phyloP scores from a whole-genome alignment of 2,888 invertebrate species.

The Choreutis nemorana region DNA sequence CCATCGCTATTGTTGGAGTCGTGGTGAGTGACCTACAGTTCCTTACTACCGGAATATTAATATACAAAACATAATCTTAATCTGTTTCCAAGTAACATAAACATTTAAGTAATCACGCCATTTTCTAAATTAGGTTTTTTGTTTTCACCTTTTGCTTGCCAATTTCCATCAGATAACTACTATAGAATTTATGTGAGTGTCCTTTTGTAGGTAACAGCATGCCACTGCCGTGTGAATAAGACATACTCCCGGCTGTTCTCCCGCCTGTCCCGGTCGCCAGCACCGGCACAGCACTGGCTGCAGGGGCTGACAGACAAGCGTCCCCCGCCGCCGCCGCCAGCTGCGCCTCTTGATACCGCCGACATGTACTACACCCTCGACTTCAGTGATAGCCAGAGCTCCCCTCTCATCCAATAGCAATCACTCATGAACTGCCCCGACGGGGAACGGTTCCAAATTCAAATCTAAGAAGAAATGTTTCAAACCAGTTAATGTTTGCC shows the following conservation, averaged over 20 bases:
- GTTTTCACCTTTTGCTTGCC: no score
- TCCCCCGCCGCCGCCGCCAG: conserved; percentile 25
- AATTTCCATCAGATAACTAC: not conserved
- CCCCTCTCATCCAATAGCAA: conserved; percentile 77
- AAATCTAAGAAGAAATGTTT: conserved; percentile 26
- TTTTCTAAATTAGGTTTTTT: no score
- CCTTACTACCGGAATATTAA: not conserved
- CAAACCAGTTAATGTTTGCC: not conserved
- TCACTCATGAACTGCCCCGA: conserved; percentile 55
- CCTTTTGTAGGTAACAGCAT: conserved; percentile 71
- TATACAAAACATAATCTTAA: no score
- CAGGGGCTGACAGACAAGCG: conserved; percentile 70
- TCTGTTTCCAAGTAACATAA: no score
- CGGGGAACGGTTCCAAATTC: conserved; percentile 57
- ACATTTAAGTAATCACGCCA: no score
- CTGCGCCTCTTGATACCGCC: conserved; percentile 69
- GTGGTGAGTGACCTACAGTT: conserved; percentile 62
- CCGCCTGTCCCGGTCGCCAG: conserved; percentile 51
- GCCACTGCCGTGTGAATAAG: conserved; percentile 82
- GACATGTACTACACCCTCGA: conserved; percentile 83
- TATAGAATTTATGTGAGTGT: not conserved
- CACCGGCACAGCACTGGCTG: conserved; percentile 65
- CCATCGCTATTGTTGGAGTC: conserved; percentile 76
- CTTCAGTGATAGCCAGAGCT: conserved; percentile 79
- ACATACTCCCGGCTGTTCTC: conserved; percentile 73